phyloP scores from a whole-genome alignment of 2,797 vertebrate species.

The Chrysolophus pictus region DNA sequence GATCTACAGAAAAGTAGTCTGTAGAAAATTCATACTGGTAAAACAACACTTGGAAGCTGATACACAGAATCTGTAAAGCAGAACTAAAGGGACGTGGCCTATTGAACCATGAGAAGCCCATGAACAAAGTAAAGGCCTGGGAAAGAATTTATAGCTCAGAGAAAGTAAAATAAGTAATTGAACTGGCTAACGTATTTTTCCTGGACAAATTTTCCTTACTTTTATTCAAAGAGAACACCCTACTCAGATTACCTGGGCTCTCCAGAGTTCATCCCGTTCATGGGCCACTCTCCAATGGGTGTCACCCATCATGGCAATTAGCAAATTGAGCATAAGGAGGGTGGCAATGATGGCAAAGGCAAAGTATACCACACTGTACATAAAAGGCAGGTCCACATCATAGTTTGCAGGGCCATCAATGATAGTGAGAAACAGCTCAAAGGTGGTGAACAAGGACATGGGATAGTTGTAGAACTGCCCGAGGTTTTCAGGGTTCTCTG shows the following conservation, averaged over 20 bases:
- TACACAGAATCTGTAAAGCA: not conserved
- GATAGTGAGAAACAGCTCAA: constrained; percentile 83
- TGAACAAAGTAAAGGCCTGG: not conserved
- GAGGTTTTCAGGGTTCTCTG: constrained; percentile 75
- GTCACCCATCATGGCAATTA: constrained; percentile 86
- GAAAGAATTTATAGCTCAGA: not conserved
- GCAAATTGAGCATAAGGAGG: constrained; percentile 83
- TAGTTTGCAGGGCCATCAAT: constrained; percentile 84
- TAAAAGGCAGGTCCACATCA: constrained; percentile 78
- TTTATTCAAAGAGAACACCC: not conserved
- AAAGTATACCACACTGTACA: constrained; percentile 79
- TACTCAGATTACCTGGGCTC: constrained; percentile 77
- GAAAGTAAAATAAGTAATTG: not conserved
- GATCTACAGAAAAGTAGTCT: not conserved
- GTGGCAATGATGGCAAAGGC: constrained; percentile 81
- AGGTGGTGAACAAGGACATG: constrained; percentile 82
- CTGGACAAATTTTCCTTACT: not conserved
- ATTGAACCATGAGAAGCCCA: not conserved
- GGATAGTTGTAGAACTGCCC: constrained; percentile 81
- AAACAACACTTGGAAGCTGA: not conserved
- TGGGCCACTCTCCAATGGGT: constrained; percentile 84
- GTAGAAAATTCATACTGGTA: not conserved
- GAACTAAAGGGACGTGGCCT: not conserved
- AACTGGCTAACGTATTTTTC: not conserved
- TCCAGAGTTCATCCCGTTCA: constrained; percentile 82